Evolutionary conservation across 2,113 vertebrate species (phyloP).

Genomic region (Thamnophis sirtalis): DNA sequence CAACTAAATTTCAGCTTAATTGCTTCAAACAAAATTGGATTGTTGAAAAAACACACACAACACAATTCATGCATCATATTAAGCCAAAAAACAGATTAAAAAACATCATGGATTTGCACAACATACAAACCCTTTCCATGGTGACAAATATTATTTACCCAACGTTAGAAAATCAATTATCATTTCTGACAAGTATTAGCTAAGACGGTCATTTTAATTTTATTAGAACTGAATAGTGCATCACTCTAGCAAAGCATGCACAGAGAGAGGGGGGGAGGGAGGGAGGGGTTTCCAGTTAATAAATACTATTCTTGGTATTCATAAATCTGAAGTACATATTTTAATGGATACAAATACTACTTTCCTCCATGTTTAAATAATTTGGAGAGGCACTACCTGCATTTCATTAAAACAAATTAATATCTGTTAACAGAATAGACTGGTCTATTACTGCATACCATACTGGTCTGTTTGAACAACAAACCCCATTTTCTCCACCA

Average conservation of each 20-base stretch:
- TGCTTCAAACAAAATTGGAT: not conserved
- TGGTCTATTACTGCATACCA: not conserved
- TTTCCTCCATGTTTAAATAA: not conserved
- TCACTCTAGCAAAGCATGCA: not conserved
- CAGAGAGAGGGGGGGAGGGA: no score
- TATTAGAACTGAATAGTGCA: not conserved
- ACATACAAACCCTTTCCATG: not conserved
- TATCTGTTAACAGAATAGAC: not conserved
- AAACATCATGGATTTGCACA: not conserved
- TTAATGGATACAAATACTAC: not conserved
- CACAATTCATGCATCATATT: not conserved
- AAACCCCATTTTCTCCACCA: not conserved
- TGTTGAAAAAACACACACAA: not conserved
- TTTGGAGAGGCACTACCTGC: not conserved
- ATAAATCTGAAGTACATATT: not conserved
- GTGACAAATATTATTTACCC: not conserved
- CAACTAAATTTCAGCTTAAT: not conserved
- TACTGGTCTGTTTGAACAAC: constrained; percentile 39
- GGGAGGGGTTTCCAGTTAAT: not conserved
- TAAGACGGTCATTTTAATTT: not conserved
- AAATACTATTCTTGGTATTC: not conserved
- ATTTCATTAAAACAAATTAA: not conserved
- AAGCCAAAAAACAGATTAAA: not conserved
- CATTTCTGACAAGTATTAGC: not conserved
- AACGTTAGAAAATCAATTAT: not conserved